Evolutionary conservation across 1,140 invertebrate genomes (phyloP).

Genomic region (Drosophila busckii): DNA sequence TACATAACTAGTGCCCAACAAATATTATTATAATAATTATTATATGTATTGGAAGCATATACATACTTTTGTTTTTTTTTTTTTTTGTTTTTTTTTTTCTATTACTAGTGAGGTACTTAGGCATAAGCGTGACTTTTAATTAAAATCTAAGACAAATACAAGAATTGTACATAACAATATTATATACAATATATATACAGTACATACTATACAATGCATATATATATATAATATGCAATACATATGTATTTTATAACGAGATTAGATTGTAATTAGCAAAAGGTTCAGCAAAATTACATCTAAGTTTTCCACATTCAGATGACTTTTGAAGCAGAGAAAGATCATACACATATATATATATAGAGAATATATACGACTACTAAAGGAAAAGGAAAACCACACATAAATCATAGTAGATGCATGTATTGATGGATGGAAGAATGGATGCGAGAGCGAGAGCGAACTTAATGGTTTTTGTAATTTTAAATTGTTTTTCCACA

Average conservation of each 20-base stretch:
- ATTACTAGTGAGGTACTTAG: slow-evolving; percentile 33
- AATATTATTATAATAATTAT: slow-evolving; percentile 45
- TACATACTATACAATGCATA: slow-evolving; percentile 10
- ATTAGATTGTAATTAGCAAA: slow-evolving; percentile 37
- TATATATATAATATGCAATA: slow-evolving; percentile 16
- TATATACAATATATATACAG: slow-evolving; percentile 38
- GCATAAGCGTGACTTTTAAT: slow-evolving; percentile 62
- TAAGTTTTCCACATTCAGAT: slow-evolving; percentile 73
- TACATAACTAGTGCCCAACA: slow-evolving; percentile 46
- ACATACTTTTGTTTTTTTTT: no score
- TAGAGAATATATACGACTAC: slow-evolving; percentile 12
- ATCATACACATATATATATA: no score
- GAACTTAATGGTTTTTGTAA: slow-evolving; percentile 43
- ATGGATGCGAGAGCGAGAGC: no score
- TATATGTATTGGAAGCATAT: slow-evolving; percentile 38
- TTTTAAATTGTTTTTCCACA: slow-evolving; percentile 61
- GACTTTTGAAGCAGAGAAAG: slow-evolving; percentile 60
- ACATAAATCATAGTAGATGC: neutral
- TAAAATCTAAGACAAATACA: slow-evolving; percentile 36
- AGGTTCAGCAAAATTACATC: slow-evolving; percentile 65
- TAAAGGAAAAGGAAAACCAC: slow-evolving; percentile 3
- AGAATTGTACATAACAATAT: slow-evolving; percentile 49
- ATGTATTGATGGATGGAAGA: no score
- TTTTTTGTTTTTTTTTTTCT: no score
- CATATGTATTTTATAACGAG: slow-evolving; percentile 42